Evolutionary conservation across 2,888 invertebrate species (phyloP).

Genomic region (Choreutis nemorana): DNA sequence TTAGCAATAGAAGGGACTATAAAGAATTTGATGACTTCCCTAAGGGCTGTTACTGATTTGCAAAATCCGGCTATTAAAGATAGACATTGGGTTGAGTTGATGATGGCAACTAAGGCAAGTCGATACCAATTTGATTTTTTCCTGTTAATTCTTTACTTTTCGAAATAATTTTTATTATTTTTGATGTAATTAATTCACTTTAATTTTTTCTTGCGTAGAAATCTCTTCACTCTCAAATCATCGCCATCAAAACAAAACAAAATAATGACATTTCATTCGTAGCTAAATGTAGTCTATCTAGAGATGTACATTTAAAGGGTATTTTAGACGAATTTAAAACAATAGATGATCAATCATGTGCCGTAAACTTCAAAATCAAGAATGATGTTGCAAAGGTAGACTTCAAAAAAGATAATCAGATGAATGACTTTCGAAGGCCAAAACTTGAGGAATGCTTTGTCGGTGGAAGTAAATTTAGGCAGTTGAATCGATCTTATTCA

Average conservation of each 20-base stretch:
- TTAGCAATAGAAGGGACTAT: conserved; percentile 80
- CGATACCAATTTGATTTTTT: not conserved
- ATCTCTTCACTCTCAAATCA: conserved; percentile 28
- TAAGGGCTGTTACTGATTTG: conserved; percentile 90
- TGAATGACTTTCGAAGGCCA: conserved; percentile 38
- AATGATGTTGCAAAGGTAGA: conserved; percentile 10
- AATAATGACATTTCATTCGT: conserved; percentile 16
- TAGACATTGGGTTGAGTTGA: conserved; percentile 93
- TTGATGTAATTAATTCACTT: conserved; percentile 7
- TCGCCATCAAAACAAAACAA: conserved; percentile 28
- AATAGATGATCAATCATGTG: conserved; percentile 23
- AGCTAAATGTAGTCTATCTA: conserved; percentile 15
- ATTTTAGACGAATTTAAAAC: conserved; percentile 38
- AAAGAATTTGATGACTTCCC: conserved; percentile 92
- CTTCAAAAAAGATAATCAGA: conserved; percentile 22
- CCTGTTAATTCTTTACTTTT: no score
- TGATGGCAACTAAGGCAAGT: conserved; percentile 87
- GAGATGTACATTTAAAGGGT: conserved; percentile 24
- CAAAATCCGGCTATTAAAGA: conserved; percentile 95
- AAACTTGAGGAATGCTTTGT: conserved; percentile 26
- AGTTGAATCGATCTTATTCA: conserved; percentile 33
- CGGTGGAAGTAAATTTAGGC: conserved; percentile 21
- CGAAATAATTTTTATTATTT: conserved; percentile 3
- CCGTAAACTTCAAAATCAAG: conserved; percentile 10
- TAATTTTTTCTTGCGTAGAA: conserved; percentile 33